phyloP scores from a whole-genome alignment of 2,888 invertebrate genomes.

The Brachyptera putata region DNA sequence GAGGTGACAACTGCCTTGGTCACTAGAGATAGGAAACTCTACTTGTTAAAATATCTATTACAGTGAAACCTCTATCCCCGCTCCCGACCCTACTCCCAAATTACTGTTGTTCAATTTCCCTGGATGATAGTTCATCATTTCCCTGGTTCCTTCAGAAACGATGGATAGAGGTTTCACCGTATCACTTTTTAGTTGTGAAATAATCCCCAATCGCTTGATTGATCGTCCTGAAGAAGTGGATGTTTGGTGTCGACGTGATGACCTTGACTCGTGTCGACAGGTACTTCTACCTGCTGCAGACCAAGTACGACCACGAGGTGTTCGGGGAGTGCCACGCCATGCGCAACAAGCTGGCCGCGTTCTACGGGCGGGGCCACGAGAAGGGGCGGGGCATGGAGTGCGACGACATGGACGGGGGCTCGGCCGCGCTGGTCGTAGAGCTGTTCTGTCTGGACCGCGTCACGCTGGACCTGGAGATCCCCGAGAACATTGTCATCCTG shows the following conservation, averaged over 20 bases:
- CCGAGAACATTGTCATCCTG: slow-evolving; percentile 53
- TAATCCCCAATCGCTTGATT: too few species aligned
- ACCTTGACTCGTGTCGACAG: too few species aligned
- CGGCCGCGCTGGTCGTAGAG: slow-evolving; percentile 50
- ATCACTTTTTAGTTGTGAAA: too few species aligned
- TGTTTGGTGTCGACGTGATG: too few species aligned
- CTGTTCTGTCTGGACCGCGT: slow-evolving; percentile 37
- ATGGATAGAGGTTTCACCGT: too few species aligned
- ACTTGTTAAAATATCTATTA: not conserved
- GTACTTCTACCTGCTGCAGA: slow-evolving; percentile 48
- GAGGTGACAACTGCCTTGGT: not conserved
- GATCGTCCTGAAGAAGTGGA: too few species aligned
- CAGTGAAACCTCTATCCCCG: too few species aligned
- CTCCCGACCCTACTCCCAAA: too few species aligned
- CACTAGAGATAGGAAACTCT: not conserved
- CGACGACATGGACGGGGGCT: slow-evolving; percentile 48
- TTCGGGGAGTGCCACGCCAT: slow-evolving; percentile 44
- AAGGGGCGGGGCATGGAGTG: slow-evolving; percentile 41
- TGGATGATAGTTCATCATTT: too few species aligned
- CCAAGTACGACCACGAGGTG: slow-evolving; percentile 48
- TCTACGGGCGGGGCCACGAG: not conserved
- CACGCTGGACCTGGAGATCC: slow-evolving; percentile 42
- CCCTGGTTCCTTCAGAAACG: too few species aligned
- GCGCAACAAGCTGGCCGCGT: slow-evolving; percentile 35
- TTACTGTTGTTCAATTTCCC: too few species aligned